These are phyloP conservation scores for Aldabrachelys gigantea DNA, from an alignment of 2,113 vertebrate species.

Conservation along the genomic window DNA sequence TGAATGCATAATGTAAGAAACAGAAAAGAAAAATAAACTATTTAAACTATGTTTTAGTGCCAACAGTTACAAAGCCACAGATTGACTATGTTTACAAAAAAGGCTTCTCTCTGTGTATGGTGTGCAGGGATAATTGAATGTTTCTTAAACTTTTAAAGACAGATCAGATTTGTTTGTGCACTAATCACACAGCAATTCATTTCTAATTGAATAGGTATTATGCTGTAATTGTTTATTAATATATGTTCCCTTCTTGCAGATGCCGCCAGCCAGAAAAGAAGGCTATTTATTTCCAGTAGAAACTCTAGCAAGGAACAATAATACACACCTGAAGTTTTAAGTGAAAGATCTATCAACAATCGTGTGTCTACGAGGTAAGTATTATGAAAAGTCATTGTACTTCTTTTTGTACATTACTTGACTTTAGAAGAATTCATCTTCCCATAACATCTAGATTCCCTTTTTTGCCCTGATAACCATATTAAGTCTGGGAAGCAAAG, in stretches of 20 bases:
- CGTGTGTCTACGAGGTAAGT: constrained; percentile 22
- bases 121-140: not conserved
- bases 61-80: not conserved
- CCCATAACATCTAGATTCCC: constrained; percentile 19
- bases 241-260: not conserved
- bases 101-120: not conserved
- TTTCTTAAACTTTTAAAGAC: not conserved
- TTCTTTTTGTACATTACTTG: constrained; percentile 43
- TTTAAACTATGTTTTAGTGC: not conserved
- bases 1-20: accelerated
- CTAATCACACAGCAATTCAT: not conserved
- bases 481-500: constrained; percentile 46
- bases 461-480: not conserved
- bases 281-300: not conserved
- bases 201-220: not conserved
- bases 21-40: accelerated
- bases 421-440: constrained; percentile 5
- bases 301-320: constrained; percentile 30
- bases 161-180: not conserved
- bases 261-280: not conserved
- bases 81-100: not conserved
- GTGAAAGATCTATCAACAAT: constrained; percentile 50
- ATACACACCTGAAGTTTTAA: constrained; percentile 62
- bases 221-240: not conserved
- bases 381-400: constrained; percentile 56